phyloP scores from a whole-genome alignment of 2,797 vertebrate species.

The Lagocephalus sceleratus region DNA sequence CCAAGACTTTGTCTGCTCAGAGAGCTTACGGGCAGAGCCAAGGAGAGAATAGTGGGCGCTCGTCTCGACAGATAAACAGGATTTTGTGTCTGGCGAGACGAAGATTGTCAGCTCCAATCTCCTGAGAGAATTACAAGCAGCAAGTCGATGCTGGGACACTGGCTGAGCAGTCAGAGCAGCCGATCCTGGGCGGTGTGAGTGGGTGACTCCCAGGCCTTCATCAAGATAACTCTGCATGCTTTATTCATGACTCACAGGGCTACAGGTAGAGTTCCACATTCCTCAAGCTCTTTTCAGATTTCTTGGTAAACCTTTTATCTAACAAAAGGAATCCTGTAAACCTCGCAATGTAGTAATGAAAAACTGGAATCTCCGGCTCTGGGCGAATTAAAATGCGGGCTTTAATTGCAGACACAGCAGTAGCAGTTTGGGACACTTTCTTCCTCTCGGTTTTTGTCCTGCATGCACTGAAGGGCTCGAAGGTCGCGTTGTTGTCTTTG shows the following conservation, averaged over 20 bases:
- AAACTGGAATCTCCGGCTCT: no score
- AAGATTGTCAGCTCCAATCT: constrained; percentile 72
- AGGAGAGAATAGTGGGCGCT: constrained; percentile 42
- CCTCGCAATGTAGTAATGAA: constrained; percentile 23
- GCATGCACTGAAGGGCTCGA: constrained; percentile 22
- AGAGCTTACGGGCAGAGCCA: constrained; percentile 55
- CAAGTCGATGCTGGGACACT: constrained; percentile 58
- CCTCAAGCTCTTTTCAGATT: constrained; percentile 5
- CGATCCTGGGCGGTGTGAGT: constrained; percentile 43
- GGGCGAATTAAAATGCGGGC: constrained; percentile 1
- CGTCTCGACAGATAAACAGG: constrained; percentile 73
- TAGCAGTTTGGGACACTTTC: no score
- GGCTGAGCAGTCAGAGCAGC: constrained; percentile 50
- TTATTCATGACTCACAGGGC: constrained; percentile 47
- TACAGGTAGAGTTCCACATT: constrained; percentile 28
- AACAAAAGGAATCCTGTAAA: constrained; percentile 40
- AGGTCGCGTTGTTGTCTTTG: constrained; percentile 51
- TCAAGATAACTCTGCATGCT: constrained; percentile 36
- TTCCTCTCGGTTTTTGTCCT: constrained; percentile 41
- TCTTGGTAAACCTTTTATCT: constrained; percentile 31
- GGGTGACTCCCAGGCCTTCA: constrained; percentile 40
- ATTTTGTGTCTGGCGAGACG: constrained; percentile 69
- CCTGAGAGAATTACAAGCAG: constrained; percentile 71
- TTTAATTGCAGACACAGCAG: constrained; percentile 9
- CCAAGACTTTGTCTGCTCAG: constrained; percentile 48